Percentiles rank a stretch among this genome's conserved stretches.
Conservation (phyloP, 1,140 invertebrate species). For the Ceratosolen solmsi region DNA sequence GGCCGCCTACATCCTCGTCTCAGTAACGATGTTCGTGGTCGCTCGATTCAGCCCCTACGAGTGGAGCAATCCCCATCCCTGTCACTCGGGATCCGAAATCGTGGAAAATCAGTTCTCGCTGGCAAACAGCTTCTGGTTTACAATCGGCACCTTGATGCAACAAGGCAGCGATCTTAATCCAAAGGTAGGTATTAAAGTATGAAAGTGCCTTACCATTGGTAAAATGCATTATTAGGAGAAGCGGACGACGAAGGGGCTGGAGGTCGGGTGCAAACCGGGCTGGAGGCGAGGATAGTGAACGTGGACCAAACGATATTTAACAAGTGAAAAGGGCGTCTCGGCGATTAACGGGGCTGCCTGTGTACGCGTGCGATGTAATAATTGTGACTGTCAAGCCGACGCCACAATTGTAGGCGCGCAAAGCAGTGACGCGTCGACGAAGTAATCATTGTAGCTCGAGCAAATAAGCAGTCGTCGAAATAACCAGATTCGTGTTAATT, state of each 20-base stretch:
- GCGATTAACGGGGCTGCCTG: not conserved
- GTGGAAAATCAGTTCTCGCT: conserved; percentile 81
- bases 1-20: conserved; percentile 84
- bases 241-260: no score
- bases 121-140: conserved; percentile 86
- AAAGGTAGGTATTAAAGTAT: no score
- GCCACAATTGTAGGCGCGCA: conserved; percentile 30
- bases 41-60: conserved; percentile 87
- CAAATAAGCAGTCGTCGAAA: not conserved
- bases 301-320: no score
- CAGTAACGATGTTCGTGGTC: conserved; percentile 87
- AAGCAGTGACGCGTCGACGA: not conserved
- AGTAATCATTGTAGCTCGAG: conserved; percentile 31
- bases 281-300: no score
- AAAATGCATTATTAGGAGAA: no score
- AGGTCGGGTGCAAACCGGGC: no score
- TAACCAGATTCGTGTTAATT: conserved; percentile 40
- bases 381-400: conserved; percentile 9
- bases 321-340: no score
- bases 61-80: conserved; percentile 85
- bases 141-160: conserved; percentile 88
- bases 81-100: conserved; percentile 75
- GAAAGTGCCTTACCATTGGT: no score
- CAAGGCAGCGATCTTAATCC: conserved; percentile 86
- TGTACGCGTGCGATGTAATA: not conserved